Evolutionary conservation across 2,888 invertebrate species (phyloP), one percentile per base, ranked within the genome.

Genomic region (Drosophila affinis): DNA sequence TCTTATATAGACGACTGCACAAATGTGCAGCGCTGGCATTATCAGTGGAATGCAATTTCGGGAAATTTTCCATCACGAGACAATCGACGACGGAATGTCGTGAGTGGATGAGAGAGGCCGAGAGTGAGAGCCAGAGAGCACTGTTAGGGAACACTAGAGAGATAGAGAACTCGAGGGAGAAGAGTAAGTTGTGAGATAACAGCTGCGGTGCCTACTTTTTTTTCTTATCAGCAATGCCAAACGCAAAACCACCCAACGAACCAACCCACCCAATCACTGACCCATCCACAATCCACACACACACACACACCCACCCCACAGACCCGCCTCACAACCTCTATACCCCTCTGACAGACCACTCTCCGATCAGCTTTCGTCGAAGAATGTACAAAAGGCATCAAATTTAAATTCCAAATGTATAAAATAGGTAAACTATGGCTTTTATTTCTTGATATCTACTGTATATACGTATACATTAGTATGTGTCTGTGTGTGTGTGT

Each of bases 11-110:
- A 9, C n/a, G 69, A 71, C 34, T 39, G 34, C 39, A 39, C 7
- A 39, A 56, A 71, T 57, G 54, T 71, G 78, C 75, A 79, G 44
- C 55, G 64, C 45, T 65, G 64, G 52, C 65, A 65, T 63, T 72
- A 75, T 61, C 70, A 65, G 72, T 72, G 32, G 58, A 72, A 49
- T 83, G 79, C 79, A 87, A 77, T 81, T 79, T 83, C 34, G 75
- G 70, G 49, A 65, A 69, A 82, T 76, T 86, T 78, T 71, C 81
- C 81, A 73, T 71, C 72, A 56, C 45, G 48, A 65, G 64, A 72
- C 71, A 72, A 62, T 61, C 57, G 62, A 71, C 57, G 62, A 71
- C 58, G 70, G 52, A 57, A 61, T 63, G 57, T 9, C 7, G 9
- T 27, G 9, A 27, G 27, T 61, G 57, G 24, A 18, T 18, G 7